Evolutionary conservation across 2,113 vertebrate species (phyloP).

Genomic region (Tor tambroides): DNA sequence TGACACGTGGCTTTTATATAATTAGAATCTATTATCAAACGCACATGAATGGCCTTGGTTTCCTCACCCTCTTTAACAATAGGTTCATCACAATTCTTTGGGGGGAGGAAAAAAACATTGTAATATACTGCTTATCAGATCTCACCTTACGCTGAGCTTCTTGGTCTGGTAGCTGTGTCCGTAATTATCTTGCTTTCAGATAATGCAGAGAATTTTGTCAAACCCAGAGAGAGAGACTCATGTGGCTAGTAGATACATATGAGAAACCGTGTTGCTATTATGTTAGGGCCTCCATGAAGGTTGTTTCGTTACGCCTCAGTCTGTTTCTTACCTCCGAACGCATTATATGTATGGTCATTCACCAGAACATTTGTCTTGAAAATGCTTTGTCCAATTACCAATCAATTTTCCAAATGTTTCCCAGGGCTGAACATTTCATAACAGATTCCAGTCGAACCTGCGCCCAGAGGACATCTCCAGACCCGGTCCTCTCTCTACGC

Average conservation of each 20-base stretch:
- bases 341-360: constrained; percentile 33
- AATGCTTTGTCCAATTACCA: constrained; percentile 53
- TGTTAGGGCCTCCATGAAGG: background rate
- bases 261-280: constrained; percentile 2
- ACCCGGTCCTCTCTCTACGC: constrained; percentile 41
- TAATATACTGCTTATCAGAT: constrained; percentile 26
- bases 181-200: constrained; percentile 24
- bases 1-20: constrained; percentile 32
- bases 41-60: constrained; percentile 12
- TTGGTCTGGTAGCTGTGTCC: background rate
- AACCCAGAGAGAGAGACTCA: background rate
- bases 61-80: constrained; percentile 14
- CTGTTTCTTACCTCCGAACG: constrained; percentile 2
- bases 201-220: background rate
- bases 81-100: constrained; percentile 30
- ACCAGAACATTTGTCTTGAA: constrained; percentile 43
- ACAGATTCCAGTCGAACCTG: constrained; percentile 49
- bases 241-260: background rate
- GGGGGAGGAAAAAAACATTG: background rate
- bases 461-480: constrained; percentile 34
- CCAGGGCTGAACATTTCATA: constrained; percentile 55
- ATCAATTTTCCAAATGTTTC: constrained; percentile 49
- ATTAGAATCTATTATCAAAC: constrained; percentile 39
- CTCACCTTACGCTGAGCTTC: background rate
- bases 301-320: background rate